Evolutionary conservation across 2,113 vertebrate genomes (phyloP).

Genomic region (Myocastor coypus): DNA sequence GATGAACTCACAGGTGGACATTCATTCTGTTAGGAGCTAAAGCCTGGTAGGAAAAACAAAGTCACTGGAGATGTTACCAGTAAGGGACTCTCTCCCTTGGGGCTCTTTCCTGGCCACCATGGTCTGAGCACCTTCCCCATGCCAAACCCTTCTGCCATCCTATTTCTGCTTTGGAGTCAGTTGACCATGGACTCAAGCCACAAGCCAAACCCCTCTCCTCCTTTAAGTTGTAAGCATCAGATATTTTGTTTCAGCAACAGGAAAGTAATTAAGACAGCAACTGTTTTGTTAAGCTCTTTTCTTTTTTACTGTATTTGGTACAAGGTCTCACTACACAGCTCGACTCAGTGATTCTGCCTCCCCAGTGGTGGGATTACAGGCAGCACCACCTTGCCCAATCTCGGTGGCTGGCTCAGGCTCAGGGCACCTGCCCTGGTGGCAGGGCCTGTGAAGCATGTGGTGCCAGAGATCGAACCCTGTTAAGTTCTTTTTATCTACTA

Average conservation of each 20-base stretch:
- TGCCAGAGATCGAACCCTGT: too few species aligned
- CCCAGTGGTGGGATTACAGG: too few species aligned
- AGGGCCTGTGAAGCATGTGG: too few species aligned
- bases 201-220: background rate
- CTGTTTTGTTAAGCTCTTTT: too few species aligned
- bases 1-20: background rate
- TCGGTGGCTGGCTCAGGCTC: too few species aligned
- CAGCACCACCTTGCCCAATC: too few species aligned
- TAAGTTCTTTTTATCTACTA: slow-evolving; percentile 45
- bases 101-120: background rate
- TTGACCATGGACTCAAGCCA: background rate
- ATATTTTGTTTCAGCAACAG: background rate
- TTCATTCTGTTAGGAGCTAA: background rate
- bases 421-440: too few species aligned
- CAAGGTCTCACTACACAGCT: too few species aligned
- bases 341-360: too few species aligned
- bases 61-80: background rate
- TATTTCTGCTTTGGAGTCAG: background rate
- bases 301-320: too few species aligned
- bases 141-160: background rate
- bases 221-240: background rate
- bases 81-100: background rate
- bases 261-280: background rate
- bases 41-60: background rate
- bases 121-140: background rate